phyloP scores from a whole-genome alignment of 2,797 vertebrate species.

The Anabacerthia variegaticeps region DNA sequence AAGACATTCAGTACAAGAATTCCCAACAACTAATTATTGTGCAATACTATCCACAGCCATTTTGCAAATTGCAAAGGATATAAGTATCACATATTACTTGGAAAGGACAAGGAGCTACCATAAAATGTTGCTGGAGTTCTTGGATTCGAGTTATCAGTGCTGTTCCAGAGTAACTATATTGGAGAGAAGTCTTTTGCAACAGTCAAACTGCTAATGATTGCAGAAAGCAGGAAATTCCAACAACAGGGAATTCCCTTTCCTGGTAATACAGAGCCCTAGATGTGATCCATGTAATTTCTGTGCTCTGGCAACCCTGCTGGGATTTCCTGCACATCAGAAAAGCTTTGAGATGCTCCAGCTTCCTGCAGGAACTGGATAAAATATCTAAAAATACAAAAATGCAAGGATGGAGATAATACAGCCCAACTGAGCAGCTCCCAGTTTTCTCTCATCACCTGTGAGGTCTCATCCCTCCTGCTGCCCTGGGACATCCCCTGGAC shows the following conservation, averaged over 20 bases:
- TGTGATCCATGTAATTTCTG: not conserved
- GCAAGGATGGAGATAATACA: not conserved
- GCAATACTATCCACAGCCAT: not conserved
- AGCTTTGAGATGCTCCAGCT: not conserved
- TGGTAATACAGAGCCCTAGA: not conserved
- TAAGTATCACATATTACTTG: not conserved
- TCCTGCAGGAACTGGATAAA: not conserved
- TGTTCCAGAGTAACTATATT: not conserved
- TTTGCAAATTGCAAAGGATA: not conserved
- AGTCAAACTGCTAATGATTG: not conserved
- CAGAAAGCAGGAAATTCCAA: not conserved
- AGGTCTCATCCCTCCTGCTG: not conserved
- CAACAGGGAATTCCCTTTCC: not conserved
- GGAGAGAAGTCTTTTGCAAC: not conserved
- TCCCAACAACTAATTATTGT: not conserved
- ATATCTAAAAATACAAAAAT: not conserved
- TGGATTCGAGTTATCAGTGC: not conserved
- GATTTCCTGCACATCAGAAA: not conserved
- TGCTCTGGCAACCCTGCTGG: not conserved
- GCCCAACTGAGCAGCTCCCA: not conserved
- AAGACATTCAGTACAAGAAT: not conserved
- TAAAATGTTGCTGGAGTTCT: not conserved
- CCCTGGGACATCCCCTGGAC: not conserved
- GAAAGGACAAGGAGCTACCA: not conserved
- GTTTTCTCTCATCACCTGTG: not conserved